Evolutionary conservation across 1,140 invertebrate genomes (phyloP), one percentile per base, ranked within the genome.

Genomic region (Hyposmocoma kahamanoa): DNA sequence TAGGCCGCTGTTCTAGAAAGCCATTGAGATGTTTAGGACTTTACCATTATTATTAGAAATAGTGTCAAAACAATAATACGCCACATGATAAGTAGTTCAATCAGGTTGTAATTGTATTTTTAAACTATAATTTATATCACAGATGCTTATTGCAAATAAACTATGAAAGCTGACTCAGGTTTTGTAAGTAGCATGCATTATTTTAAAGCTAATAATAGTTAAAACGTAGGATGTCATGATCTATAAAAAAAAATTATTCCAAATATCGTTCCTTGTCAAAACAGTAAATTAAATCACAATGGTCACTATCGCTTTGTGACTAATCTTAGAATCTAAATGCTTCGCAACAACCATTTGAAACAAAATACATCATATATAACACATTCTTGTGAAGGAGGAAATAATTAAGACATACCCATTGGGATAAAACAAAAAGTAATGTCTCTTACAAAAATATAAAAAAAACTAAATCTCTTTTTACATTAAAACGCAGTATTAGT

Each of bases 91-190:
- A 62, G 47, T 63, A 59, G 47, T 51, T 53, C 45, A 52, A 59
- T 67, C 51, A 30, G 52, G 53, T 50, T 68, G 62, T 53, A 50
- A 22, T 54, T 50, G 55, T 65, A 58, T 42, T 36, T 36, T 36
- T 36, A 36, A 36, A 58, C 56, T 56, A 53, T 58, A 58, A 58
- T 65, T 61, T 61, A 65, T 53, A 66, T 66, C 62, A 66, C 62
- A 66, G 62, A 46, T 52, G 56, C 56, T 59, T 59, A 54, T 56
- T 51, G 53, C 59, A 62, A 64, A 62, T 50, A 53, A 62, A 59
- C 47, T 43, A 47, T 45, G 3, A n/a, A 45, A 41, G 42, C 9
- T 34, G 36, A 36, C n/a, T 30, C 21, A 44, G 34, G 38, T 52
- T 42, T 5, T 56, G 18, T 20, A 52, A 36, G 44, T 26, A 36